Evolutionary conservation across 1,140 invertebrate genomes (phyloP), one percentile per base, ranked within the genome.

Genomic region (Euwallacea fornicatus): DNA sequence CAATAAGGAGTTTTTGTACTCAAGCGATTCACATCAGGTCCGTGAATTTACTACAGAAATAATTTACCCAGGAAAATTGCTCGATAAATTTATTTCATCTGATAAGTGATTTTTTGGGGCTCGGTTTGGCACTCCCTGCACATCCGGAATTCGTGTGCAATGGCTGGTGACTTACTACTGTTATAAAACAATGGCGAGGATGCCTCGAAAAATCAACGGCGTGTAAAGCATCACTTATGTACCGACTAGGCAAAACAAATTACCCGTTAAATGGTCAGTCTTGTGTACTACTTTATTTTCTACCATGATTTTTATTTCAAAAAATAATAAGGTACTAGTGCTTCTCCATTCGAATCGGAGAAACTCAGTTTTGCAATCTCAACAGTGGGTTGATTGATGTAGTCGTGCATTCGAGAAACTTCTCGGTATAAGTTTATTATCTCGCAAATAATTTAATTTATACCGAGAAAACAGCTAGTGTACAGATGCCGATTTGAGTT

Each of bases 181-280:
- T 60, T 68, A 60, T 68, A 60, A 33, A 33, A 60, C 50, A 41
- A 44, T 15, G 42, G 44, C 56, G 10, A 13, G 55, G 66, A 68
- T 68, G 66, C 66, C 60, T 68, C 66, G 55, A 68, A 68, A 66
- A 68, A 68, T 61, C 58, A 68, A 47, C 66, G 66, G 60, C 58
- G 56, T 68, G 66, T 68, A 68, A 68, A 68, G 56, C 55, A 68
- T 61, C 58, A 60, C 66, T 68, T 68, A 68, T 68, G 55, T 16
- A 65, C 13, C 66, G 41, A 59, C 44, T 60, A 9, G 56, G 58
- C 44, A 60, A 68, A 68, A 68, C 44, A 68, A 68, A 68, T 67
- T 59, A 59, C 43, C 65, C 65, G 65, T 67, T 67, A 67, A 67
- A 55, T 16, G 21, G 21, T 33, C 21, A 33, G 21, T 33, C 21